Percentiles rank a stretch among this genome's conserved stretches.
Evolutionary conservation across 2,888 invertebrate genomes (phyloP).

Genomic region (Craniophora ligustri): DNA sequence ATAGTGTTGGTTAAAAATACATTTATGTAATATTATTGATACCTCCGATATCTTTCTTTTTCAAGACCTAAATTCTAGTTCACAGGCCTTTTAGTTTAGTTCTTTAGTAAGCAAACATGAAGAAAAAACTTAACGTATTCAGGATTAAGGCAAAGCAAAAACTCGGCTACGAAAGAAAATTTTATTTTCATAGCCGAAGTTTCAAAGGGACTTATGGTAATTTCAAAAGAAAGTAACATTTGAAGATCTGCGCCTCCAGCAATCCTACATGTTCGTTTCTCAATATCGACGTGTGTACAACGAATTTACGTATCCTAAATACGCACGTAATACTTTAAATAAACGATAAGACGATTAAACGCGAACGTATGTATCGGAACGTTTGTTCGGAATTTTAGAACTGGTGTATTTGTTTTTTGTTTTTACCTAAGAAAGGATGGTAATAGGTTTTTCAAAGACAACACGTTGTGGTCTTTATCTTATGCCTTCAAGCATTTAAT

Average conservation of each 20-base stretch:
- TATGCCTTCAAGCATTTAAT: too few relatives aligned
- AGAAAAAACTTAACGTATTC: constrained; percentile 15
- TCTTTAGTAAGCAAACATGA: constrained; percentile 10
- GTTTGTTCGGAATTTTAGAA: too few relatives aligned
- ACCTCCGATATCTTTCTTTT: neutral
- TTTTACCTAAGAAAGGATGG: too few relatives aligned
- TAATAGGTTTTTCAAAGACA: too few relatives aligned
- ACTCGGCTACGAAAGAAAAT: constrained; percentile 25
- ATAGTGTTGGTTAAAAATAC: too few relatives aligned
- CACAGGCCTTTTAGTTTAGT: neutral
- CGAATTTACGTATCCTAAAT: too few relatives aligned
- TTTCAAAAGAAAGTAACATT: constrained; percentile 2
- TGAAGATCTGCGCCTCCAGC: neutral
- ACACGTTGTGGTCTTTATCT: too few relatives aligned
- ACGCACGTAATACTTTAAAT: too few relatives aligned
- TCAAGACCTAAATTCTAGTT: neutral
- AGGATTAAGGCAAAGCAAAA: constrained; percentile 24
- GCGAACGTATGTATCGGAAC: too few relatives aligned
- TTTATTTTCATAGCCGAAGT: constrained; percentile 25
- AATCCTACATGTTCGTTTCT: neutral
- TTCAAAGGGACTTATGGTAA: constrained; percentile 28
- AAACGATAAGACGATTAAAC: too few relatives aligned
- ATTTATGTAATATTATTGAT: too few relatives aligned
- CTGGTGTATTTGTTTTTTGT: too few relatives aligned
- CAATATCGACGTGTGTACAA: constrained; percentile 3